Evolutionary conservation across 2,797 vertebrate genomes (phyloP).

Genomic region (Anguilla obscura): DNA sequence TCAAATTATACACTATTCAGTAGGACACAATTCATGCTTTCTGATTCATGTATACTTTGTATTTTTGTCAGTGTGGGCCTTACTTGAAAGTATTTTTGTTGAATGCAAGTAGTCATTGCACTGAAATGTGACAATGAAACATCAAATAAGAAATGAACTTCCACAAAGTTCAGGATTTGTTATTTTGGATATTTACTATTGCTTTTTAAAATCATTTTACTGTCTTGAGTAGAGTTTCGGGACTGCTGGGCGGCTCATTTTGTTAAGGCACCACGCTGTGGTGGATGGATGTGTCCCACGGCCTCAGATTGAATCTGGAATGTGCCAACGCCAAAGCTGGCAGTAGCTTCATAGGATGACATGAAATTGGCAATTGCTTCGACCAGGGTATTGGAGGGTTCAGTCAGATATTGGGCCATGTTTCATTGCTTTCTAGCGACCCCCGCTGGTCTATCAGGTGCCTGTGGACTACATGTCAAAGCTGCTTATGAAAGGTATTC

Average conservation of each 20-base stretch:
- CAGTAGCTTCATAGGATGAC: no score
- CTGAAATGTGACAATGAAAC: neutral
- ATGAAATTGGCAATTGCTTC: no score
- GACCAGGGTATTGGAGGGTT: no score
- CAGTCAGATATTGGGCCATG: no score
- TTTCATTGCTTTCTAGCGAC: neutral
- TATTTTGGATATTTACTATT: neutral
- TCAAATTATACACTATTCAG: neutral
- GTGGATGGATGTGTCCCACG: no score
- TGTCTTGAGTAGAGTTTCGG: neutral
- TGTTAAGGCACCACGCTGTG: no score
- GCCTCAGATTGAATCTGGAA: no score
- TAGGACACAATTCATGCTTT: neutral
- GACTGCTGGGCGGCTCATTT: no score
- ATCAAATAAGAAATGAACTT: constrained; percentile 8
- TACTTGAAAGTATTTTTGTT: neutral
- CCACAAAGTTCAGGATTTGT: neutral
- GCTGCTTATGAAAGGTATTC: neutral
- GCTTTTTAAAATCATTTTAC: neutral
- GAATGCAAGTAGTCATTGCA: neutral
- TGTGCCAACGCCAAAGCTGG: no score
- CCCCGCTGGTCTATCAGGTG: neutral
- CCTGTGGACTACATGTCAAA: neutral
- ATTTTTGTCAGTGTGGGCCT: neutral
- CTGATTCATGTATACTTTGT: neutral